Evolutionary conservation across 2,888 invertebrate species (phyloP), one percentile per base, ranked within the genome.

Genomic region (Coecobrya sp.): DNA sequence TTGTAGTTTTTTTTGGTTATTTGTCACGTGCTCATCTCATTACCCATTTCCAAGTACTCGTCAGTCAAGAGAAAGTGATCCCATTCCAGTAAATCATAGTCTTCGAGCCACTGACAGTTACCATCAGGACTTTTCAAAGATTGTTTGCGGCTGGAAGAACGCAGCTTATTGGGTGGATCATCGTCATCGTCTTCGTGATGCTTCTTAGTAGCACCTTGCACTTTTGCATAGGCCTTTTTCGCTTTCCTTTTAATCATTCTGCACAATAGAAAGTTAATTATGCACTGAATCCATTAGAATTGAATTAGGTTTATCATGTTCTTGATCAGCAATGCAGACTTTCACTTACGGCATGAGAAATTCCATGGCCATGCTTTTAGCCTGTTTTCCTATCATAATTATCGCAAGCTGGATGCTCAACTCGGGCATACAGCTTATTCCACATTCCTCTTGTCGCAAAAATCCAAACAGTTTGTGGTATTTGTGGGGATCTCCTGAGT

Each of bases 1-100:
- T n/a, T n/a, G n/a, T n/a, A n/a, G n/a, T n/a, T 16, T 55, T 55
- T 10, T n/a, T 3, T 55, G 4, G 16, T 55, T 5, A 11, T 2
- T 55, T 5, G 55, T 3, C 55, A 3, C 11, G 16, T 22, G 16
- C 25, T 42, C 0, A 65, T 5, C 95, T 96, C 96, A n/a, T 59
- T 96, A 98, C 99, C 98, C 99, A 99, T 99, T 97, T 99, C 99
- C 94, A 99, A 96, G 96, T 99, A 99, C 96, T 99, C 99, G 0
- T 98, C 98, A 96, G 99, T 99, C 86, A 99, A 96, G 94, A 98
- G 98, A 95, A 98, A 97, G 70, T 42, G 98, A 97, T 3, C 98
- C 98, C 96, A 98, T 94, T 98, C 97, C 0, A 98, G 97, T 86
- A 99, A 96, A 95, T 97, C 97, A 95, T 97, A 98, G 96, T 99